Percentiles rank a stretch among this genome's conserved stretches.
Evolutionary conservation across 1,140 invertebrate genomes (phyloP).

Genomic region (Capitella teleta): DNA sequence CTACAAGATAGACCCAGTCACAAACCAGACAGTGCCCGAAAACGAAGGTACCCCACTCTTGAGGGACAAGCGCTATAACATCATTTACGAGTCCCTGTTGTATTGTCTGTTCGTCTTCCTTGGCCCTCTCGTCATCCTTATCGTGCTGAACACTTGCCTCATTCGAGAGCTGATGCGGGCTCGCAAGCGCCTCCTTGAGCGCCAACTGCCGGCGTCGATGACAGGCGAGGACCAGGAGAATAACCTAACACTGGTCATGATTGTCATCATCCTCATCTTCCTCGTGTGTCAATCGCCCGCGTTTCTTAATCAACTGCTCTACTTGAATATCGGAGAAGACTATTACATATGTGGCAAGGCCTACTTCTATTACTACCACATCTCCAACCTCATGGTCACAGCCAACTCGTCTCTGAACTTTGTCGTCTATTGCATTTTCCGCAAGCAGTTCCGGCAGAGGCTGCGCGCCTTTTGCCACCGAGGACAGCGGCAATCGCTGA

Average conservation of each 20-base stretch:
- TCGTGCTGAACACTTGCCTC: slow-evolving; percentile 8
- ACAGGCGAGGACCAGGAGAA: slow-evolving; percentile 5
- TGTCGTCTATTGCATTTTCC: slow-evolving; percentile 12
- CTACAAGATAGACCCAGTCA: neutral
- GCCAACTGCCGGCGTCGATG: neutral
- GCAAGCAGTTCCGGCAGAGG: slow-evolving; percentile 10
- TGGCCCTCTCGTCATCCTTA: slow-evolving; percentile 7
- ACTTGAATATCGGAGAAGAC: neutral
- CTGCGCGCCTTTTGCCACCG: slow-evolving; percentile 5
- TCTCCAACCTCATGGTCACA: slow-evolving; percentile 8
- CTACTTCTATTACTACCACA: slow-evolving; percentile 12
- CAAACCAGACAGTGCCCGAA: neutral
- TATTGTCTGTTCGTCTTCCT: slow-evolving; percentile 13
- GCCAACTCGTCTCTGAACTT: slow-evolving; percentile 12
- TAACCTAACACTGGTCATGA: slow-evolving; percentile 11
- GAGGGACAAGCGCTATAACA: slow-evolving; percentile 5
- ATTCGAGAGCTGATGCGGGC: slow-evolving; percentile 1
- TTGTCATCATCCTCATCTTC: slow-evolving; percentile 10
- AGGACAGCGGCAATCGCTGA: neutral
- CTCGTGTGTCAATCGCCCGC: slow-evolving; percentile 10
- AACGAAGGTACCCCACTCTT: neutral
- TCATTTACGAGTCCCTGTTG: slow-evolving; percentile 9
- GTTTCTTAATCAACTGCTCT: slow-evolving; percentile 9
- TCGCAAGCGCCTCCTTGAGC: slow-evolving; percentile 1
- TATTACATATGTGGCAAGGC: neutral